phyloP scores from a whole-genome alignment of 2,888 invertebrate species.

The Chironomus tentans region DNA sequence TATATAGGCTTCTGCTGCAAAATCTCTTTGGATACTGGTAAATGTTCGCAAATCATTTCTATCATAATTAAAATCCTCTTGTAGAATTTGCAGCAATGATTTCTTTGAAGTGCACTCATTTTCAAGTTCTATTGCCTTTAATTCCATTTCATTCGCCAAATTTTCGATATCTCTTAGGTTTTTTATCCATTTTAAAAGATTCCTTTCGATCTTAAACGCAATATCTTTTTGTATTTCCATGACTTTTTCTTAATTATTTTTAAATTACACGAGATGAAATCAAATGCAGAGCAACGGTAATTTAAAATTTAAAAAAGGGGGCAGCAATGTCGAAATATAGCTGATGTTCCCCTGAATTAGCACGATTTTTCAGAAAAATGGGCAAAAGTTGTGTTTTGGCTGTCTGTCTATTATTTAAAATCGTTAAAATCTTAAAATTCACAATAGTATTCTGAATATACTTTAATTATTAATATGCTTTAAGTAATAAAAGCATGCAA shows the following conservation, averaged over 20 bases:
- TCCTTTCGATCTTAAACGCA: not conserved
- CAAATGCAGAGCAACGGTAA: too few relatives aligned
- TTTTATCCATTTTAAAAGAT: not conserved
- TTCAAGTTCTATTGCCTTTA: not conserved
- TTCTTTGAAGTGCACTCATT: not conserved
- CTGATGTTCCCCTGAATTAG: too few relatives aligned
- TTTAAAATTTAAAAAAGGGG: too few relatives aligned
- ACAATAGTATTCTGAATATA: not conserved
- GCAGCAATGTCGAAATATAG: too few relatives aligned
- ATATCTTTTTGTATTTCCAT: not conserved
- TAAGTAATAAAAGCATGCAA: too few relatives aligned
- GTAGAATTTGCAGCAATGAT: not conserved
- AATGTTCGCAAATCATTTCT: not conserved
- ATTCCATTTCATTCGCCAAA: not conserved
- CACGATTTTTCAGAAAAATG: too few relatives aligned
- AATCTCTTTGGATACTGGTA: not conserved
- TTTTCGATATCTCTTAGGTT: not conserved
- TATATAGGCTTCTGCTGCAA: not conserved
- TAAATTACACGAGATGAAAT: too few relatives aligned
- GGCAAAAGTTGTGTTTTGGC: too few relatives aligned
- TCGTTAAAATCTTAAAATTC: not conserved
- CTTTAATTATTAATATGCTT: too few relatives aligned
- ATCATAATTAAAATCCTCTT: not conserved
- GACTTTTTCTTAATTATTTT: not conserved
- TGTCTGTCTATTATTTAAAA: not conserved